A percentile compares a stretch with the other conserved stretches of the same genome.
Evolutionary conservation across 2,888 invertebrate species (phyloP).

Genomic region (Tetragonisca angustula): DNA sequence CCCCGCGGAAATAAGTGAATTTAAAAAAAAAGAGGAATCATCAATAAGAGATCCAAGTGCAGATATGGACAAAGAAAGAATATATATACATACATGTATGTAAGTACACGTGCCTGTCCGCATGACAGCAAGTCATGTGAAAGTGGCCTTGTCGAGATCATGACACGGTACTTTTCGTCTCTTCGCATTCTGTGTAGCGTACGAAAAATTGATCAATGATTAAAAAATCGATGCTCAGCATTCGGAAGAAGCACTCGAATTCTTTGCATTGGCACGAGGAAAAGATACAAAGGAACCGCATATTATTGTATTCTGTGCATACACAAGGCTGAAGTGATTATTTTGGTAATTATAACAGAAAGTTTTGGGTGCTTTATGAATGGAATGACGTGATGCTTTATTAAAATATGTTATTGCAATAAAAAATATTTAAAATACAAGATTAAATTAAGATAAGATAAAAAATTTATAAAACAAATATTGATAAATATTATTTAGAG

Average conservation of each 20-base stretch:
- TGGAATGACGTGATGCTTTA: neutral
- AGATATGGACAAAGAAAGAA: constrained; percentile 21
- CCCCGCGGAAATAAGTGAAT: neutral
- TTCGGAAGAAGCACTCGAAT: constrained; percentile 10
- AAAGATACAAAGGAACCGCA: neutral
- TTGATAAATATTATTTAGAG: too few relatives aligned
- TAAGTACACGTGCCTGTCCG: constrained; percentile 31
- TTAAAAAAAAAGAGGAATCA: neutral
- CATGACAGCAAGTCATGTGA: constrained; percentile 59
- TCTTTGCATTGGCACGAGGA: neutral
- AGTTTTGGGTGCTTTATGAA: neutral
- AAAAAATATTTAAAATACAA: neutral
- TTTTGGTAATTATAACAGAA: constrained; percentile 8
- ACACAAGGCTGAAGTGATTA: neutral
- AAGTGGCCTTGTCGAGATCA: constrained; percentile 66
- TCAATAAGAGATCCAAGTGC: neutral
- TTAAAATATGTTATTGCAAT: neutral
- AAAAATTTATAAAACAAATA: neutral
- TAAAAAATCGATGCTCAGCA: constrained; percentile 9
- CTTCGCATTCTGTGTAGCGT: constrained; percentile 21
- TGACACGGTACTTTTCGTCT: constrained; percentile 28
- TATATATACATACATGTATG: neutral
- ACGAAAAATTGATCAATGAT: constrained; percentile 39
- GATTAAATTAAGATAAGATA: neutral
- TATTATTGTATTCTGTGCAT: constrained; percentile 15